phyloP scores from a whole-genome alignment of 2,888 invertebrate genomes.

The Zaprionus lineosus region DNA sequence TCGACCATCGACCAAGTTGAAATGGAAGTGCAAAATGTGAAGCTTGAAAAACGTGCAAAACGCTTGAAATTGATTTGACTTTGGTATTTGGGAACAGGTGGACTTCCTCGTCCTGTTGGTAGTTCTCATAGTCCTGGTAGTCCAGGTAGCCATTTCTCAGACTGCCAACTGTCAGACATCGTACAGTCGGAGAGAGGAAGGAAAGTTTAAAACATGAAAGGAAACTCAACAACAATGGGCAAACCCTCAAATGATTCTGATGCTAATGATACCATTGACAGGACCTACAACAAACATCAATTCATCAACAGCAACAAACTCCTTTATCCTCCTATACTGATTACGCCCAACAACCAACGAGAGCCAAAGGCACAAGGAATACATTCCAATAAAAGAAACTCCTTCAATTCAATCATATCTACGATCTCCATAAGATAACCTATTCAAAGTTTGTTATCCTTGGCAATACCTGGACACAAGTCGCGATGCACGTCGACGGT shows the following conservation, averaged over 20 bases:
- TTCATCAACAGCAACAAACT: neutral
- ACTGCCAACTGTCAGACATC: conserved; percentile 17
- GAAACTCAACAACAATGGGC: conserved; percentile 3
- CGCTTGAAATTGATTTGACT: conserved; percentile 51
- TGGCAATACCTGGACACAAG: too few relatives aligned
- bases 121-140: too few relatives aligned
- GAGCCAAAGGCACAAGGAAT: too few relatives aligned
- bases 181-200: conserved; percentile 1
- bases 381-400: too few relatives aligned
- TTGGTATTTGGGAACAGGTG: conserved; percentile 37
- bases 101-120: too few relatives aligned
- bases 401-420: too few relatives aligned
- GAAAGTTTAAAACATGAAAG: conserved; percentile 23
- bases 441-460: too few relatives aligned
- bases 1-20: conserved; percentile 3
- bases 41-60: conserved; percentile 53
- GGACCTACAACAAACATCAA: neutral
- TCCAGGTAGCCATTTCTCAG: conserved; percentile 45
- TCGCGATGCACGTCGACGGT: conserved; percentile 11
- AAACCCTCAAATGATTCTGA: neutral
- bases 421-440: too few relatives aligned
- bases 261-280: conserved; percentile 5
- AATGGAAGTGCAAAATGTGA: conserved; percentile 45
- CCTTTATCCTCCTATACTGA: neutral
- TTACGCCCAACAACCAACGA: too few relatives aligned